phyloP scores from a whole-genome alignment of 2,113 vertebrate species.

The Gila orcuttii region DNA sequence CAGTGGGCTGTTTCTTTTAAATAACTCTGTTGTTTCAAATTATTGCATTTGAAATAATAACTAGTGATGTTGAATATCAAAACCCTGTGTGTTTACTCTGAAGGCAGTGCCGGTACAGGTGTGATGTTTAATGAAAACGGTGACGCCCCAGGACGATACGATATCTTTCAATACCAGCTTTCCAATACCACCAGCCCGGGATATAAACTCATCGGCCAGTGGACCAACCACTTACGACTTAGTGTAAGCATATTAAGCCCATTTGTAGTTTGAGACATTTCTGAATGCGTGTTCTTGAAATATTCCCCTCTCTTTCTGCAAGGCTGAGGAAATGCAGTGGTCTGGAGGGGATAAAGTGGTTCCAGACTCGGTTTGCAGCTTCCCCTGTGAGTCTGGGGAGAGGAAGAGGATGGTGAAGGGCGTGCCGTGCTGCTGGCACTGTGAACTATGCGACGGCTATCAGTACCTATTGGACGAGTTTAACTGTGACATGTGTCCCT shows the following conservation, averaged over 20 bases:
- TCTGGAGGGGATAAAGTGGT: conserved; percentile 72
- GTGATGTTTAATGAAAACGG: conserved; percentile 92
- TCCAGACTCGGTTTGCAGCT: conserved; percentile 84
- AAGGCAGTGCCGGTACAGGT: conserved; percentile 76
- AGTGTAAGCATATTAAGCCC: conserved; percentile 74
- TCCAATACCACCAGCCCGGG: conserved; percentile 79
- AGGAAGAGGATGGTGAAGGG: conserved; percentile 86
- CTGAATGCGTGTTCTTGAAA: neutral
- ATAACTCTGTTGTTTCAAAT: neutral
- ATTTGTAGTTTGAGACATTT: conserved; percentile 12
- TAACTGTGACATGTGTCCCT: conserved; percentile 79
- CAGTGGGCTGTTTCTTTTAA: neutral
- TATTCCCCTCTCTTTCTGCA: neutral
- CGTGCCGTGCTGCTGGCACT: conserved; percentile 85
- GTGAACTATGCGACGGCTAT: conserved; percentile 83
- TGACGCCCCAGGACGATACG: conserved; percentile 87
- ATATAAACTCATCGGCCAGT: conserved; percentile 84
- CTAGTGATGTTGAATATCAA: conserved; percentile 15
- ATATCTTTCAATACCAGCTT: conserved; percentile 93
- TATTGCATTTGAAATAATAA: neutral
- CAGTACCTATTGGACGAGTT: conserved; percentile 80
- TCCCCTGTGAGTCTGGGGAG: conserved; percentile 80
- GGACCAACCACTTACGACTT: conserved; percentile 84
- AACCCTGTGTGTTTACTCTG: conserved; percentile 32
- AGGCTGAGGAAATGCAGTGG: conserved; percentile 88